Conservation (phyloP, 30 jellyfish, hydroid and myxozoan species). For the Haliclystus octoradiatus region DNA sequence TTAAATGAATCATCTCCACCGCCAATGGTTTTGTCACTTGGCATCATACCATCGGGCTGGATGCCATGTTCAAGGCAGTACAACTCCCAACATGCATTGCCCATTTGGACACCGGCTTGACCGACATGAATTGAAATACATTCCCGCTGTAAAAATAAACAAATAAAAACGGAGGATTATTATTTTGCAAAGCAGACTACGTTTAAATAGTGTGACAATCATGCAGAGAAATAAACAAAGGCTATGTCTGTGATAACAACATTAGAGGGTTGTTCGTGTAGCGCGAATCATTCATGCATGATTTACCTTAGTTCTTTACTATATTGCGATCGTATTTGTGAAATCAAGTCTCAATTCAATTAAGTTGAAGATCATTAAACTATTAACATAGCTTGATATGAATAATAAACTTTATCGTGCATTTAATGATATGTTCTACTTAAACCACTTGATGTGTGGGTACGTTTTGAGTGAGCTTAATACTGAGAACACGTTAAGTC, state of each 20-base stretch:
- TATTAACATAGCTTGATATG: too few species aligned
- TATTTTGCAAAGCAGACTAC: not conserved
- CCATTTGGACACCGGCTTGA: conserved; percentile 96
- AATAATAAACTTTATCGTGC: too few species aligned
- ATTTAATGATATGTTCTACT: too few species aligned
- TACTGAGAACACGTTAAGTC: too few species aligned
- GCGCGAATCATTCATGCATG: too few species aligned
- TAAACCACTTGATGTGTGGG: too few species aligned
- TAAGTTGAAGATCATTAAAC: too few species aligned
- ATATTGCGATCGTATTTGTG: too few species aligned
- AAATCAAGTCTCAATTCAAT: too few species aligned
- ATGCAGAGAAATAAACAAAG: not conserved
- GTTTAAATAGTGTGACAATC: not conserved
- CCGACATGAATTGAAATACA: conserved; percentile 95
- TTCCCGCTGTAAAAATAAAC: conserved; percentile 59
- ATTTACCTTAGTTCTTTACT: too few species aligned
- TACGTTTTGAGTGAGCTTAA: too few species aligned
- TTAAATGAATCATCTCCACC: conserved; percentile 88
- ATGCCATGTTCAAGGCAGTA: conserved; percentile 96
- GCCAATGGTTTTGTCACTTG: conserved; percentile 49
- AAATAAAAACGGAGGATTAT: not conserved
- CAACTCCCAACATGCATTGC: conserved; percentile 99
- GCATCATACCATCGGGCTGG: conserved; percentile 92
- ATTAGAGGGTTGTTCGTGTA: not conserved
- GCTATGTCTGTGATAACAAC: not conserved